Percentiles rank a stretch among this genome's conserved stretches.
Evolutionary conservation across 1,140 invertebrate species (phyloP).

Genomic region (Himalopsyche phryganea): DNA sequence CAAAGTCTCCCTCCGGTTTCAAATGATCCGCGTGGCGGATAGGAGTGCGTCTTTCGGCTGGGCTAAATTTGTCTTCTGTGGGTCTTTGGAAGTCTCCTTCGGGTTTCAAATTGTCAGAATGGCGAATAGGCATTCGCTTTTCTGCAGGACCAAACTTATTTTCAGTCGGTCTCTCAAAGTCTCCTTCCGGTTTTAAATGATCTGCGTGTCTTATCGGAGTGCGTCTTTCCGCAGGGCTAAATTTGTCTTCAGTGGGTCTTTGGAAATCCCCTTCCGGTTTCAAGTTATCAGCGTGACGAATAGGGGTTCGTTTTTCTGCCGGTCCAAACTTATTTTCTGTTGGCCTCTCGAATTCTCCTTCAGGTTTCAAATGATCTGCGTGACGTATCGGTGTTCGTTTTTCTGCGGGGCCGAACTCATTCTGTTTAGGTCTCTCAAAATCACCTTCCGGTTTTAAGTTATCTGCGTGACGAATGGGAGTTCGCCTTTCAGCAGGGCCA

Average conservation of each 20-base stretch:
- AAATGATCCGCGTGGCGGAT: conserved; percentile 55
- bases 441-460: conserved; percentile 62
- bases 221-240: conserved; percentile 53
- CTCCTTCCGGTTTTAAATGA: conserved; percentile 57
- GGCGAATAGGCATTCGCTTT: conserved; percentile 42
- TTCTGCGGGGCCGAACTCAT: conserved; percentile 56
- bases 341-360: conserved; percentile 63
- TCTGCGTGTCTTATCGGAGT: conserved; percentile 54
- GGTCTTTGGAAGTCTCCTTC: conserved; percentile 58
- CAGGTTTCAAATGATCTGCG: conserved; percentile 60
- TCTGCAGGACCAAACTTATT: conserved; percentile 46
- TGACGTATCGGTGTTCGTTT: conserved; percentile 56
- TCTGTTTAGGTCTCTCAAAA: conserved; percentile 56
- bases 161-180: conserved; percentile 52
- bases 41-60: conserved; percentile 41
- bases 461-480: conserved; percentile 59
- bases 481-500: conserved; percentile 58
- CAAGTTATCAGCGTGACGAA: conserved; percentile 51
- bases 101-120: conserved; percentile 58
- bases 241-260: conserved; percentile 45
- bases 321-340: conserved; percentile 40
- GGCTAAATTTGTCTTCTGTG: conserved; percentile 38
- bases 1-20: conserved; percentile 65
- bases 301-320: conserved; percentile 43
- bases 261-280: conserved; percentile 55